Evolutionary conservation across 1,140 invertebrate genomes (phyloP), one percentile per base, ranked within the genome.

Genomic region (Manduca sexta): DNA sequence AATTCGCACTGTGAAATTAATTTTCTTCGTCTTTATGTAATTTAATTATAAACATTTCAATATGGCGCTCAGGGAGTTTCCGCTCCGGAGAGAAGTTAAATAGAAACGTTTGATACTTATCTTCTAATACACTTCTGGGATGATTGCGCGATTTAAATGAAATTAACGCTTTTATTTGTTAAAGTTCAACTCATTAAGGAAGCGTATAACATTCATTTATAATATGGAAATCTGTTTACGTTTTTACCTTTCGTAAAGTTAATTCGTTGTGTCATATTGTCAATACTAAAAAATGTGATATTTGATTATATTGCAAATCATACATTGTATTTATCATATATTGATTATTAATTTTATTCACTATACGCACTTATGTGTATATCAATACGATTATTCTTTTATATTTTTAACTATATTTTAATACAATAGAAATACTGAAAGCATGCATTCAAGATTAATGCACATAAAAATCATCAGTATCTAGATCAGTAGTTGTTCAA

Each of bases 1-100:
- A 82, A 75, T 84, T 76, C 63, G 74, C 67, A 68, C 71, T 75
- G 68, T 75, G 80, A 86, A 85, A 85, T 85, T 85, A 85, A 85
- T 85, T 85, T 85, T 82, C 78, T 85, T 85, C 82, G 78, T 85
- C 82, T 82, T 84, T 85, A 85, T 85, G 80, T 84, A 85, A 85
- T 85, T 85, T 81, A 85, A 85, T 85, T 85, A 85, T 85, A 84
- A 85, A 83, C 82, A 85, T 85, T 85, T 85, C 82, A 84, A 83
- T 85, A 85, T 84, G 73, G 79, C 78, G 79, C 73, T 67, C 68
- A 43, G 77, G 76, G 78, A 83, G 79, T 82, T 83, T 78, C 71
- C 74, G 70, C 74, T 60, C 59, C 45, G 60, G 62, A 72, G 71
- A 68, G 71, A 79, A 82, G 76, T 85, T 83, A 80, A 85, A 85